Evolutionary conservation across 1,140 invertebrate genomes (phyloP), one percentile per base, ranked within the genome.

Genomic region (Leptopilina clavipes): DNA sequence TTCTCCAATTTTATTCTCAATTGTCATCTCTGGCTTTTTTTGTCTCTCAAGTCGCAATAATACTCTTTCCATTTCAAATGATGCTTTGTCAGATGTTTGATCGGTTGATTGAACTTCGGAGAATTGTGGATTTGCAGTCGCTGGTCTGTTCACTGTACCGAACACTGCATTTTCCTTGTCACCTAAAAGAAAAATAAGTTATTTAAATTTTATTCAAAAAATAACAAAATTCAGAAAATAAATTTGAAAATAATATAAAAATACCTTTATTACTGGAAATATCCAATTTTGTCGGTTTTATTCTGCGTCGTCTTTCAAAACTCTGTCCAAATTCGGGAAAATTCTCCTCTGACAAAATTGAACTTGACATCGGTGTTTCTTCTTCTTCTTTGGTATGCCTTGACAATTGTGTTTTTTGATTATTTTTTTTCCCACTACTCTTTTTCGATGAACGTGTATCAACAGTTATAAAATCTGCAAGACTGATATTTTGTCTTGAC

Each of bases 211-310:
- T n/a, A n/a, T 31, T 31, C 25, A 31, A 31, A 31, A 31, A 31
- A 72, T 18, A 37, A 19, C 70, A 18, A 43, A 48, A 44, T 25
- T 70, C 14, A 40, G 2, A 40, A 44, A 74, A 9, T 43, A 7
- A 37, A 59, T 59, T 59, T 43, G 14, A 65, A 19, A 65, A 65
- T 22, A 43, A 31, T 71, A 31, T 17, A 31, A 37, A 11, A 72
- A 48, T 81, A 86, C 86, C 85, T 84, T 83, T 81, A 11, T 79
- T 43, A 59, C 79, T 74, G 17, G 73, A 77, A 25, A 48, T 52
- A 48, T 85, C 74, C 48, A 89, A 76, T 71, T 82, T 82, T 19
- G 87, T 88, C 52, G 87, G 87, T 25, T 88, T 88, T 12, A 88
- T 87, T 73, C 86, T 82, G 59, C 84, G 71, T 40, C 75, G 80